These are phyloP conservation scores for Martes martes DNA, from an alignment of 2,113 vertebrate species.

Conservation along the genomic window DNA sequence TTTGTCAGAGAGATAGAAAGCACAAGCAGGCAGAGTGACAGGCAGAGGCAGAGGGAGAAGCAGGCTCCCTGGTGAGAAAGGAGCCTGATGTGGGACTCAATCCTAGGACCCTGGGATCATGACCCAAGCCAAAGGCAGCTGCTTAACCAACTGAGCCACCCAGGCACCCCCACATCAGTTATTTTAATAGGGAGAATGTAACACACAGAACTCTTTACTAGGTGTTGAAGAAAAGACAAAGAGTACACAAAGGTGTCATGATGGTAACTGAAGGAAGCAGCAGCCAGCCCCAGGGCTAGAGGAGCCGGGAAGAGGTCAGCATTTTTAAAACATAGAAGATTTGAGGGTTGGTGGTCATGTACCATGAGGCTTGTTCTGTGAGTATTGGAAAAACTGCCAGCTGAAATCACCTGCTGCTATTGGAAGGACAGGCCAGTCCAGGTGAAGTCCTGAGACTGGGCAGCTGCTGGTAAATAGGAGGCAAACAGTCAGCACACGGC, in stretches of 20 bases:
- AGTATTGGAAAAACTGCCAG: background rate
- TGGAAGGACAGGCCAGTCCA: background rate
- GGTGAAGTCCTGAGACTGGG: background rate
- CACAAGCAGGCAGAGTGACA: too few species aligned
- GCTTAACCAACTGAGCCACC: too few species aligned
- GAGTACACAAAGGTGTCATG: background rate
- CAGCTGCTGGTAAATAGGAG: background rate
- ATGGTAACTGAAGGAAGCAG: background rate
- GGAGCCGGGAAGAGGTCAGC: background rate
- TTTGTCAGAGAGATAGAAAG: too few species aligned
- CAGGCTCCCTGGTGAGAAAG: too few species aligned
- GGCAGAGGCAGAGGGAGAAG: too few species aligned
- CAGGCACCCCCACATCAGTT: background rate
- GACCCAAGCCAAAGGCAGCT: too few species aligned
- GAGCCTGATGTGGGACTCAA: too few species aligned
- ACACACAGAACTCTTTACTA: background rate
- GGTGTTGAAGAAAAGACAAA: background rate
- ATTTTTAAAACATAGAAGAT: background rate
- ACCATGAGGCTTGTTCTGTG: background rate
- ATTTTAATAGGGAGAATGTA: conserved; percentile 15
- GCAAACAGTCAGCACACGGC: background rate
- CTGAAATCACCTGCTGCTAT: background rate
- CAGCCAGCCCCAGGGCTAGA: background rate
- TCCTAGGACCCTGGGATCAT: too few species aligned
- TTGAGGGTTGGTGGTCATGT: background rate